These are phyloP conservation scores for Parasteatoda lunata DNA, from an alignment of 2,888 invertebrate species.

Conservation along the genomic window DNA sequence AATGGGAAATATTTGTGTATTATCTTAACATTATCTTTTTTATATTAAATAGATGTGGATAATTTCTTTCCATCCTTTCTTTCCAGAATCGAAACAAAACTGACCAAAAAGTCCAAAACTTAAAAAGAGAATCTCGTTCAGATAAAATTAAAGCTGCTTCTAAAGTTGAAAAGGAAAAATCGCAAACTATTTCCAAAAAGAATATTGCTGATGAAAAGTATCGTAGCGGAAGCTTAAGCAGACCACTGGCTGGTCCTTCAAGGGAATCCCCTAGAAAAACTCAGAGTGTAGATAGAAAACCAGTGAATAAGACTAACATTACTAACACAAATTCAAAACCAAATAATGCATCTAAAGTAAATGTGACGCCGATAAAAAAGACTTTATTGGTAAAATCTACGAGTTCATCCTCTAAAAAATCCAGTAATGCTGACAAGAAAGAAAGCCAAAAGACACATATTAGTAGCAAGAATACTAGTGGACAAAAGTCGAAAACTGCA, in stretches of 20 bases:
- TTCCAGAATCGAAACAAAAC: conserved; percentile 25
- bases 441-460: neutral
- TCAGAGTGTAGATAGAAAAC: conserved; percentile 47
- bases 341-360: neutral
- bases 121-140: conserved; percentile 14
- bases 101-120: conserved; percentile 10
- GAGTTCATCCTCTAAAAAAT: neutral
- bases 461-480: conserved; percentile 1
- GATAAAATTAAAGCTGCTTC: neutral
- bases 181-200: conserved; percentile 22
- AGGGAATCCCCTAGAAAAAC: conserved; percentile 50
- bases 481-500: conserved; percentile 2
- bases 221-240: conserved; percentile 43
- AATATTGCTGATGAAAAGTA: conserved; percentile 12
- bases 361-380: neutral
- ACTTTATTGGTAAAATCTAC: neutral
- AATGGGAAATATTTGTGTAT: too few relatives aligned
- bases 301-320: neutral
- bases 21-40: too few relatives aligned
- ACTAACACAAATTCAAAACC: neutral
- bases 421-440: neutral
- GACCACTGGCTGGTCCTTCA: neutral
- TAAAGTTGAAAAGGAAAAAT: conserved; percentile 22
- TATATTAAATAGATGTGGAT: too few relatives aligned
- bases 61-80: neutral